phyloP scores from a whole-genome alignment of 2,888 invertebrate species.

The Podotricha telesiphe region DNA sequence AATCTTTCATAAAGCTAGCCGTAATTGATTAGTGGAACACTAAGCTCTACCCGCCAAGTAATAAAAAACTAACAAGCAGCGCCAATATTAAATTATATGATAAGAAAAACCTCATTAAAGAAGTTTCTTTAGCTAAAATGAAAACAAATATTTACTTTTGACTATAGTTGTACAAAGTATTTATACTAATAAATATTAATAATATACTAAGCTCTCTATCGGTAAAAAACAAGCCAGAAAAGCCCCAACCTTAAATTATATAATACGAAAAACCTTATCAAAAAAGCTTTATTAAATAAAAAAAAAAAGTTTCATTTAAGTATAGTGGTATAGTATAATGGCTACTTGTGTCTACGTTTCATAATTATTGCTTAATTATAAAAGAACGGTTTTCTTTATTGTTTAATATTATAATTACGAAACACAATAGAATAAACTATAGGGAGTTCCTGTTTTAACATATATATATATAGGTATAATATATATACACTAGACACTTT shows the following conservation, averaged over 20 bases:
- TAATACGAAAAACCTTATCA: too few relatives aligned
- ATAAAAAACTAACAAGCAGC: not conserved
- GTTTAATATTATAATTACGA: slow-evolving; percentile 25
- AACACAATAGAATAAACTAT: slow-evolving; percentile 16
- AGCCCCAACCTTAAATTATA: too few relatives aligned
- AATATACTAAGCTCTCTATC: too few relatives aligned
- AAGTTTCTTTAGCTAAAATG: too few relatives aligned
- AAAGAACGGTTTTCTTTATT: slow-evolving; percentile 21
- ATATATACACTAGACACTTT: slow-evolving; percentile 10
- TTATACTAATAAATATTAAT: too few relatives aligned
- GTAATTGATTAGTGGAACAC: not conserved
- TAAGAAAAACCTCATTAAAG: not conserved
- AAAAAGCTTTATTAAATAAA: too few relatives aligned
- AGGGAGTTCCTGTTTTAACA: slow-evolving; percentile 6
- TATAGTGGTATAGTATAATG: slow-evolving; percentile 5
- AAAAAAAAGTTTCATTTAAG: too few relatives aligned
- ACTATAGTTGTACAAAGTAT: too few relatives aligned
- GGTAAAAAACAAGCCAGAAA: too few relatives aligned
- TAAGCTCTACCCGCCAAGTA: not conserved
- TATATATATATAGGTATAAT: not conserved
- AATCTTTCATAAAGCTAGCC: not conserved
- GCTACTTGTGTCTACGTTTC: slow-evolving; percentile 19
- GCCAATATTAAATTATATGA: not conserved
- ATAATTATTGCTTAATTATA: slow-evolving; percentile 24
- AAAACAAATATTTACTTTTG: too few relatives aligned